phyloP scores from a whole-genome alignment of 1,140 invertebrate species.

The Trachymyrmex cornetzi region DNA sequence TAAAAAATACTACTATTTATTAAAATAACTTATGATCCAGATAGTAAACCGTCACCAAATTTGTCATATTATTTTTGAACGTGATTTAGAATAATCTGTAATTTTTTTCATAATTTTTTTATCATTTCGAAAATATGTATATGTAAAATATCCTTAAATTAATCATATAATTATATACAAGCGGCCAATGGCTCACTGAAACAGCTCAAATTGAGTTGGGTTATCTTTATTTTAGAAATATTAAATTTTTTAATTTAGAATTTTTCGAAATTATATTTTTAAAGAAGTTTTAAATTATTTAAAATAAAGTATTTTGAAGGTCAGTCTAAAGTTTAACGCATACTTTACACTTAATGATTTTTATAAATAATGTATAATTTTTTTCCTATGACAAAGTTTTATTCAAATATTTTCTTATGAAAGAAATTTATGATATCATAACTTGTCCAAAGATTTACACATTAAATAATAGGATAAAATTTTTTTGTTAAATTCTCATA shows the following conservation, averaged over 20 bases:
- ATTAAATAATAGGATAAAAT: neutral
- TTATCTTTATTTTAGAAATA: neutral
- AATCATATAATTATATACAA: too few relatives aligned
- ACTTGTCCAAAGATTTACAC: neutral
- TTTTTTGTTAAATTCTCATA: neutral
- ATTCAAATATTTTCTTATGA: neutral
- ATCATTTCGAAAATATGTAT: too few relatives aligned
- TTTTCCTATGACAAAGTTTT: neutral
- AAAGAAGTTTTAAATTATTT: neutral
- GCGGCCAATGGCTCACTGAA: too few relatives aligned
- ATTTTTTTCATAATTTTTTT: too few relatives aligned
- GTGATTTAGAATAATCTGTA: too few relatives aligned
- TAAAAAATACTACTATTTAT: too few relatives aligned
- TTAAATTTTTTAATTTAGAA: constrained; percentile 2
- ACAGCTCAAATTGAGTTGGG: too few relatives aligned
- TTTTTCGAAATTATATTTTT: neutral
- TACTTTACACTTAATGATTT: neutral
- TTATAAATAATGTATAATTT: neutral
- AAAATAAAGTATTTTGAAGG: neutral
- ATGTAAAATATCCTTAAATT: too few relatives aligned
- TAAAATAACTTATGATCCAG: too few relatives aligned
- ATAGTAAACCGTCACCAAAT: too few relatives aligned
- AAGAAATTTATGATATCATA: neutral
- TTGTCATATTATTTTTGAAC: too few relatives aligned
- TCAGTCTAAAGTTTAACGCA: too few relatives aligned